These are phyloP conservation scores for Pseudorhiza aurosa DNA, from an alignment of 30 jellyfish, hydroid and myxozoan genomes.

Conservation along the genomic window DNA sequence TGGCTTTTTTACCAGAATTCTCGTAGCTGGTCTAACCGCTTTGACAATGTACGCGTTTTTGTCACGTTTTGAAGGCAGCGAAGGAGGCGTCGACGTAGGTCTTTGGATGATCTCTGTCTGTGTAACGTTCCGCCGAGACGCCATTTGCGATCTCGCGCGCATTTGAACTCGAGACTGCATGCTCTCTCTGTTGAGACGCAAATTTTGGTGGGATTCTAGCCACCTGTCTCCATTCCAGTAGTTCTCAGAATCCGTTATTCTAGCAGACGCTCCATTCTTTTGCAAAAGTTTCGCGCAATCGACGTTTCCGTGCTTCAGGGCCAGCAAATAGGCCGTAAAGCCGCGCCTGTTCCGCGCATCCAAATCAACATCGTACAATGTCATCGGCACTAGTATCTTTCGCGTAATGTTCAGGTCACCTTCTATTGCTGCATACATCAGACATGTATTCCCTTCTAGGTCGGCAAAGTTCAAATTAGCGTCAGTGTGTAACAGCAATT, in stretches of 20 bases:
- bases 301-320: conserved; percentile 44
- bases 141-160: conserved; percentile 20
- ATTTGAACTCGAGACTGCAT: not conserved
- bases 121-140: not conserved
- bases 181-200: conserved; percentile 34
- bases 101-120: not conserved
- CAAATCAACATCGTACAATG: conserved; percentile 25
- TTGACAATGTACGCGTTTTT: too few relatives aligned
- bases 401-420: conserved; percentile 39
- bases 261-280: conserved; percentile 51
- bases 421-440: conserved; percentile 69
- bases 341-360: conserved; percentile 51
- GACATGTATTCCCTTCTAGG: conserved; percentile 51
- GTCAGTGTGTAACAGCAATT: conserved; percentile 21
- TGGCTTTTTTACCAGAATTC: not conserved
- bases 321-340: conserved; percentile 57
- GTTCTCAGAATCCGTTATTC: conserved; percentile 31
- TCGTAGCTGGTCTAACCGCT: not conserved
- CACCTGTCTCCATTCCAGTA: conserved; percentile 40
- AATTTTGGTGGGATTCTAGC: conserved; percentile 25
- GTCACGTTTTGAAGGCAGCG: not conserved
- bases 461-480: conserved; percentile 33
- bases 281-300: conserved; percentile 49
- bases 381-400: conserved; percentile 11
- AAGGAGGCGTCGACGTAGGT: conserved; percentile 47